Evolutionary conservation across 1,140 invertebrate species (phyloP), one percentile per base, ranked within the genome.

Genomic region (Penaeus vannamei): DNA sequence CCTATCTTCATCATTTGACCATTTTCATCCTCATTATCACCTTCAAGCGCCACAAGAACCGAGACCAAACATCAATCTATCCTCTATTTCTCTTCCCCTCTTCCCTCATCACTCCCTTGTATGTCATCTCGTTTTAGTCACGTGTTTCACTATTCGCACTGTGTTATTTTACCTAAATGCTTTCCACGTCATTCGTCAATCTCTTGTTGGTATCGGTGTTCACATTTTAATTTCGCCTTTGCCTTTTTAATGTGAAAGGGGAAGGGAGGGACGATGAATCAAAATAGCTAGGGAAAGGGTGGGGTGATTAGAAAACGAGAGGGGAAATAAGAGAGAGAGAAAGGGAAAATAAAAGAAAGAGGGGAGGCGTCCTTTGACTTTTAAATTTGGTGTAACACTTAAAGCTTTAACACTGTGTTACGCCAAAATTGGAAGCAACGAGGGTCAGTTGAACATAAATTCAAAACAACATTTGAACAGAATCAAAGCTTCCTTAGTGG

Each of bases 261-360:
- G 60, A 59, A 81, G 79, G 60, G 79, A 81, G 79, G 42, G 77
- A 80, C 20, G 59, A 26, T n/a, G 36, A 77, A 42, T 42, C 32
- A 32, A 22, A 32, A 22, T 19, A 22, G 23, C 32, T 42, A 42
- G 46, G 19, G 46, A 42, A 22, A 4, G 23, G 76, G 46, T 10
- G 46, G 76, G 46, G 19, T 42, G 76, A 77, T 10, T 29, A 8
- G 60, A 62, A 60, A 29, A 36, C 20, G n/a, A 36, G 23, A 61
- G 26, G 26, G 60, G 17, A 32, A 20, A 29, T 62, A 32, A 62
- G 81, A 62, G 81, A 36, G 59, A 62, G 81, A 64, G 53, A 61
- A 29, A 61, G n/a, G 29, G 81, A 83, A 83, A 29, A 83, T 5
- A 4, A 29, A 62, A 20, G 8, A 14, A 12, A 53, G 53, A 53